Conservation (phyloP, 1,140 invertebrate genomes). For the Hyles vespertilio region DNA sequence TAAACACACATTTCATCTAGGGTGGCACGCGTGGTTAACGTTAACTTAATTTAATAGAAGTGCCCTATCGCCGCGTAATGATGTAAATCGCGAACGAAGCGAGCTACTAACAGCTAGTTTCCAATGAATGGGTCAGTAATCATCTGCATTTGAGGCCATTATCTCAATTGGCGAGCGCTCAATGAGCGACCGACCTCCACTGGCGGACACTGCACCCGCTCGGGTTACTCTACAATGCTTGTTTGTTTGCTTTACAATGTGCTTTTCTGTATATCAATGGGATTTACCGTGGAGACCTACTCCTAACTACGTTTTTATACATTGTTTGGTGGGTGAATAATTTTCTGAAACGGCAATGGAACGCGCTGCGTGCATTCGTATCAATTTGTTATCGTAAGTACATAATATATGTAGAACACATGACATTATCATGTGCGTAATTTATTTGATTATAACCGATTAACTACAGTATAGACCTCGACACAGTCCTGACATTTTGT, state of each 20-base stretch:
- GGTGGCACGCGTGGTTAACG: constrained; percentile 34
- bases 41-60: constrained; percentile 44
- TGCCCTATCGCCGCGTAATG: constrained; percentile 31
- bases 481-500: constrained; percentile 10
- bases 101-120: constrained; percentile 50
- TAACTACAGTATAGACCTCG: constrained; percentile 11
- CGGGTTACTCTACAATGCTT: constrained; percentile 36
- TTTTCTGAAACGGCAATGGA: background rate
- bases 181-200: constrained; percentile 53
- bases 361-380: background rate
- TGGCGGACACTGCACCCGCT: constrained; percentile 62
- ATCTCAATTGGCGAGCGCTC: constrained; percentile 68
- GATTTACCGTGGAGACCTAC: constrained; percentile 5
- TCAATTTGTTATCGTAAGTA: constrained; percentile 18
- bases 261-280: constrained; percentile 34
- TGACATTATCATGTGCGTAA: constrained; percentile 14
- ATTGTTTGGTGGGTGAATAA: too few species aligned
- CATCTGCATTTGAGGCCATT: constrained; percentile 68
- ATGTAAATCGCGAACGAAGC: constrained; percentile 47
- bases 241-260: constrained; percentile 61
- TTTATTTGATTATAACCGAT: constrained; percentile 20
- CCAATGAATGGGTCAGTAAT: constrained; percentile 69
- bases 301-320: background rate
- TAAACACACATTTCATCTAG: constrained; percentile 36
- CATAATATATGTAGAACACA: constrained; percentile 16